phyloP scores from a whole-genome alignment of 2,113 vertebrate species.

The Trinectes maculatus region DNA sequence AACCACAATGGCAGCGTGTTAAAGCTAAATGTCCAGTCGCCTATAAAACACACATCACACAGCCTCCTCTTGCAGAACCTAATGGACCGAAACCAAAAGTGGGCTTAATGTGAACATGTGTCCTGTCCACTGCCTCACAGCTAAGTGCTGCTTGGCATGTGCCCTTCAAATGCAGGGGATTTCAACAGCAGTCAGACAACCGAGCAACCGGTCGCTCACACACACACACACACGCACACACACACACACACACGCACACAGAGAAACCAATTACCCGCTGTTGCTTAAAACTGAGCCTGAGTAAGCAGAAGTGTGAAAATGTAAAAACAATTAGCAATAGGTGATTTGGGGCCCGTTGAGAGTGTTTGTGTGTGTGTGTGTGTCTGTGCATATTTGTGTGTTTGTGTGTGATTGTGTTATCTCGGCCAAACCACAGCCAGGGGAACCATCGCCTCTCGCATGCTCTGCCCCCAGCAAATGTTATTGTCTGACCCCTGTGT shows the following conservation, averaged over 20 bases:
- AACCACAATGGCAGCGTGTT: too few relatives aligned
- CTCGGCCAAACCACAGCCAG: conserved; percentile 36
- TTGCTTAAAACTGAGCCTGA: conserved; percentile 53
- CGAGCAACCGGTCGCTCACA: not conserved
- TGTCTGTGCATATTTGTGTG: conserved; percentile 18
- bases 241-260: not conserved
- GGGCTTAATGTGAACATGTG: conserved; percentile 55
- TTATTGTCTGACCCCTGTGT: conserved; percentile 25
- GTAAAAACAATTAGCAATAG: conserved; percentile 72
- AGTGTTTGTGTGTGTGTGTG: conserved; percentile 30
- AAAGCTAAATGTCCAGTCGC: too few relatives aligned
- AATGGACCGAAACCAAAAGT: too few relatives aligned
- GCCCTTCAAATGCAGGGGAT: conserved; percentile 28
- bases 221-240: conserved; percentile 7
- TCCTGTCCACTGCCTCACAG: conserved; percentile 20
- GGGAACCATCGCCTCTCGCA: conserved; percentile 38
- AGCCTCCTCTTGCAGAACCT: too few relatives aligned
- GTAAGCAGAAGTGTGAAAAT: conserved; percentile 70
- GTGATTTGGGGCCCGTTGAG: conserved; percentile 50
- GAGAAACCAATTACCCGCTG: conserved; percentile 61
- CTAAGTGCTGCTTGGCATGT: conserved; percentile 13
- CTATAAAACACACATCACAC: too few relatives aligned
- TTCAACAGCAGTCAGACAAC: conserved; percentile 37
- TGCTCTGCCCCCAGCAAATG: conserved; percentile 26
- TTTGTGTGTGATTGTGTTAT: conserved; percentile 12